Conservation (phyloP, 2,888 invertebrate species). For the Dexiosoma caninum region DNA sequence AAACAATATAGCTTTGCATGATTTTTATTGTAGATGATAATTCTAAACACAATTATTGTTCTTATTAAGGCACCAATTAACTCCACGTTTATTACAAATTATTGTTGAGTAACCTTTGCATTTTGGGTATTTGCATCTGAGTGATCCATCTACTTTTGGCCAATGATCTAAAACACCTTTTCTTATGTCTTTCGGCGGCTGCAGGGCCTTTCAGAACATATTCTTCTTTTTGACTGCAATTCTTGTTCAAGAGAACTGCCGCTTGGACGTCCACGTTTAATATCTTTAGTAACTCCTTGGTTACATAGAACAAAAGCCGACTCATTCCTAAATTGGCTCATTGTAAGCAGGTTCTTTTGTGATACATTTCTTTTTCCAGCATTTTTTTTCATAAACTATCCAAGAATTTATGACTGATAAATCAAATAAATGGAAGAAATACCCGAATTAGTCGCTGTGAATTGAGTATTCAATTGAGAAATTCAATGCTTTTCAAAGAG, state of each 20-base stretch:
- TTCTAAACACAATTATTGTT: constrained; percentile 35
- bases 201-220: constrained; percentile 23
- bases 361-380: neutral
- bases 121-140: constrained; percentile 39
- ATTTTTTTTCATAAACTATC: constrained; percentile 40
- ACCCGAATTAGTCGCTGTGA: too few species aligned
- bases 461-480: too few species aligned
- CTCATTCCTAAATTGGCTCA: constrained; percentile 41
- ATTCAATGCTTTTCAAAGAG: too few species aligned
- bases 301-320: constrained; percentile 28
- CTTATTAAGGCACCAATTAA: constrained; percentile 44
- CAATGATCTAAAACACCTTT: constrained; percentile 25
- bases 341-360: constrained; percentile 27
- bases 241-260: constrained; percentile 5
- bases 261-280: constrained; percentile 10
- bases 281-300: constrained; percentile 2
- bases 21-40: constrained; percentile 22
- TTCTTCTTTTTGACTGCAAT: constrained; percentile 25
- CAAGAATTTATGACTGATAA: constrained; percentile 23
- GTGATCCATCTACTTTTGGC: constrained; percentile 41
- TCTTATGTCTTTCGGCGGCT: constrained; percentile 33
- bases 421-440: constrained; percentile 42
- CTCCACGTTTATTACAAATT: constrained; percentile 27
- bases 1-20: neutral
- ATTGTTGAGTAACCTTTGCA: constrained; percentile 41